phyloP scores from a whole-genome alignment of 2,888 invertebrate genomes.

The Cephus runcator region DNA sequence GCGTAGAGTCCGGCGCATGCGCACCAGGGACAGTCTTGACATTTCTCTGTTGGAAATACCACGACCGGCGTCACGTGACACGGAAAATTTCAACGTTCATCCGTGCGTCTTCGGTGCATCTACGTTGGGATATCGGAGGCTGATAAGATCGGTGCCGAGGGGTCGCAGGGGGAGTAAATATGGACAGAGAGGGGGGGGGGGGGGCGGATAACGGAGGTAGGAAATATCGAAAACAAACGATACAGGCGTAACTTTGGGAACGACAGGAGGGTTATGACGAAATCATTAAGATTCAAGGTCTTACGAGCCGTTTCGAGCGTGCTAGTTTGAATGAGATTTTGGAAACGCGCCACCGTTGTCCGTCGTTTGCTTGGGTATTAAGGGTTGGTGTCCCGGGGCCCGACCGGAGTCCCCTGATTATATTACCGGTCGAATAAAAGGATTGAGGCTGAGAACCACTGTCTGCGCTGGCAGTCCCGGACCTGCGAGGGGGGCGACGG shows the following conservation, averaged over 20 bases:
- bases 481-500: conserved; percentile 36
- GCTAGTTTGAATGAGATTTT: not conserved
- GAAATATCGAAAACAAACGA: not conserved
- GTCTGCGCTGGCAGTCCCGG: conserved; percentile 54
- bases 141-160: not conserved
- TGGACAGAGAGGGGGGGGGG: too few relatives aligned
- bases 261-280: not conserved
- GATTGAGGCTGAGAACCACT: conserved; percentile 53
- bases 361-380: not conserved
- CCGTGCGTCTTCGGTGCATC: not conserved
- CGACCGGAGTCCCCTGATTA: not conserved
- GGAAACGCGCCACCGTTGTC: not conserved
- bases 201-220: not conserved
- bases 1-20: not conserved
- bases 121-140: not conserved
- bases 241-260: not conserved
- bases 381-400: not conserved
- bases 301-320: not conserved
- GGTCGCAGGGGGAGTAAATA: too few relatives aligned
- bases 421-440: conserved; percentile 31
- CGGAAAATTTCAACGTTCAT: not conserved
- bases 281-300: not conserved
- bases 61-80: not conserved
- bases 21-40: not conserved
- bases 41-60: not conserved